These are phyloP conservation scores for Aquatica leii DNA, from an alignment of 2,888 invertebrate species.

Conservation along the genomic window DNA sequence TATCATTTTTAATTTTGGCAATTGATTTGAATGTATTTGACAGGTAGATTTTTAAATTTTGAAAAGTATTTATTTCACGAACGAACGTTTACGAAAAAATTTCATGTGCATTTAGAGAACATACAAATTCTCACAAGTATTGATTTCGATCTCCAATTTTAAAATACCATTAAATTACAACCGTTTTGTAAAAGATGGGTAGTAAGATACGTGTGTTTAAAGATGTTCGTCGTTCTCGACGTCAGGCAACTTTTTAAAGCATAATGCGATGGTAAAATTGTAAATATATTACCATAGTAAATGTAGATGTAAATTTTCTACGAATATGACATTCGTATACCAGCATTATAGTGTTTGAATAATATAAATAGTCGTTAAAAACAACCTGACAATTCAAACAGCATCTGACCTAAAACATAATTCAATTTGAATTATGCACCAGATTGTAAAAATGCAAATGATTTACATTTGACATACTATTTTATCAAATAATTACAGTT, in stretches of 20 bases:
- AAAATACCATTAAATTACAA: not conserved
- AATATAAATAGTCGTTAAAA: slow-evolving; percentile 35
- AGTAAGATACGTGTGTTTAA: slow-evolving; percentile 6
- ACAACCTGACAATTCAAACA: slow-evolving; percentile 29
- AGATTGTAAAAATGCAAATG: slow-evolving; percentile 22
- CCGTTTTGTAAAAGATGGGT: not conserved
- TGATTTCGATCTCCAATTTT: not conserved
- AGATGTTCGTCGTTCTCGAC: slow-evolving; percentile 6
- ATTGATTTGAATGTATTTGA: too few species aligned
- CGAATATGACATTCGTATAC: slow-evolving; percentile 19
- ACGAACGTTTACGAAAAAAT: too few species aligned
- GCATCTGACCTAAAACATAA: slow-evolving; percentile 18
- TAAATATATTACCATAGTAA: slow-evolving; percentile 29
- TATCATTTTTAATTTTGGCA: too few species aligned
- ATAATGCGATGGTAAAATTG: slow-evolving; percentile 14
- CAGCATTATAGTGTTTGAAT: slow-evolving; percentile 37
- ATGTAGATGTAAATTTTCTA: slow-evolving; percentile 33
- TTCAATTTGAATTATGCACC: slow-evolving; percentile 26
- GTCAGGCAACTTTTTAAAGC: slow-evolving; percentile 5
- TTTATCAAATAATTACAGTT: not conserved
- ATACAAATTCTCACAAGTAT: too few species aligned
- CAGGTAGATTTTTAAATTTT: too few species aligned
- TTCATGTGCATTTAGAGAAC: too few species aligned
- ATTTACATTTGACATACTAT: not conserved
- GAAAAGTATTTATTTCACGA: too few species aligned